phyloP scores from a whole-genome alignment of 2,797 vertebrate genomes.

The Poeciliopsis presidionis region DNA sequence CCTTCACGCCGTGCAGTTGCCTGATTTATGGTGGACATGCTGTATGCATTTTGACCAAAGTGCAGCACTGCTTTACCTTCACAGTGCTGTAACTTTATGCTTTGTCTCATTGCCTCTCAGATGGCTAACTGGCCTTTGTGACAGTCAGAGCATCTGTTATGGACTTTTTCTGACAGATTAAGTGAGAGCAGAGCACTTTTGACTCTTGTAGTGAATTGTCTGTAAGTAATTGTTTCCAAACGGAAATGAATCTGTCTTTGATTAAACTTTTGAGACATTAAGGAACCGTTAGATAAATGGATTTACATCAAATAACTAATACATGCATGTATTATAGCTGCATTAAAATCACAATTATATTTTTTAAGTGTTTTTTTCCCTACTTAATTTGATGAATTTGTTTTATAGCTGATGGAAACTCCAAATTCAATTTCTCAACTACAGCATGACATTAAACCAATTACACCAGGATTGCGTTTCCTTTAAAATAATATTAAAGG shows the following conservation, averaged over 20 bases:
- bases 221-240: not conserved
- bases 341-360: not conserved
- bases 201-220: not conserved
- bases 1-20: constrained; percentile 6
- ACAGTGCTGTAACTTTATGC: constrained; percentile 14
- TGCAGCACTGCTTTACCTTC: not conserved
- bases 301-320: not conserved
- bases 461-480: not conserved
- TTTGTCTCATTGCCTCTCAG: not conserved
- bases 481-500: not conserved
- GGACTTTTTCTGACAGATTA: not conserved
- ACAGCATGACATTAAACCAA: not conserved
- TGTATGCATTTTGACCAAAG: constrained; percentile 5
- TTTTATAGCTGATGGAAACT: not conserved
- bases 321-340: not conserved
- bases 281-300: not conserved
- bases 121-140: not conserved
- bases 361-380: not conserved
- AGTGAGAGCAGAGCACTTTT: not conserved
- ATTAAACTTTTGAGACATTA: not conserved
- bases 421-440: not conserved
- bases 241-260: not conserved
- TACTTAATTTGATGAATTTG: not conserved
- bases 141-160: not conserved
- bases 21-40: constrained; percentile 6